Evolutionary conservation across 2,888 invertebrate species (phyloP).

Genomic region (Torymus auratus): DNA sequence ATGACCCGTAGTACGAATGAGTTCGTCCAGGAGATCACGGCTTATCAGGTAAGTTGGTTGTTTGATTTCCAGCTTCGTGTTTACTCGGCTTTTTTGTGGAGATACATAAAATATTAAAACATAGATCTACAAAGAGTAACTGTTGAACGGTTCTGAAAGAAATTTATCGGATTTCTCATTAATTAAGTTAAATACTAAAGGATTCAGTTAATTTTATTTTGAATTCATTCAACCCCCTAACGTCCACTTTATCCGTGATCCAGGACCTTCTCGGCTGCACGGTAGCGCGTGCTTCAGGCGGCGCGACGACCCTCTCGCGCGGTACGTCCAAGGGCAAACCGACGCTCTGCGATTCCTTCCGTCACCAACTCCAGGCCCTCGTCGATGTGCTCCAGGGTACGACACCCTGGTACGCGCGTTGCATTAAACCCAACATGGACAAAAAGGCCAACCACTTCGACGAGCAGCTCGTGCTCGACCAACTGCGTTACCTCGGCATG

Average conservation of each 20-base stretch:
- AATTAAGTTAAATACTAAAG: too few relatives aligned
- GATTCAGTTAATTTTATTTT: too few relatives aligned
- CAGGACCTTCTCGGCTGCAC: constrained; percentile 73
- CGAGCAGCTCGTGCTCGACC: constrained; percentile 89
- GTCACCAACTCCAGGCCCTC: constrained; percentile 90
- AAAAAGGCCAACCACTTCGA: constrained; percentile 89
- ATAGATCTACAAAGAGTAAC: too few relatives aligned
- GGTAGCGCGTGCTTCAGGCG: constrained; percentile 69
- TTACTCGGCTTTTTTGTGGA: background rate
- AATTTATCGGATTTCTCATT: too few relatives aligned
- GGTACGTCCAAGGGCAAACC: constrained; percentile 93
- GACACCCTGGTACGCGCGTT: constrained; percentile 94
- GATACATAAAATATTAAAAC: too few relatives aligned
- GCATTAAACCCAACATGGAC: constrained; percentile 93
- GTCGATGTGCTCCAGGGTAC: constrained; percentile 94
- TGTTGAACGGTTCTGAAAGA: too few relatives aligned
- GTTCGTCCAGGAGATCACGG: constrained; percentile 87
- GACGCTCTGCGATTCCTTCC: constrained; percentile 92
- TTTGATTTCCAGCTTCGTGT: background rate
- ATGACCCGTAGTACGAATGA: constrained; percentile 89
- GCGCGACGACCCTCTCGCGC: constrained; percentile 81
- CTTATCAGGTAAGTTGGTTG: constrained; percentile 68
- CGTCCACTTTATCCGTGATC: too few relatives aligned
- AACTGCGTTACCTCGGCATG: constrained; percentile 94
- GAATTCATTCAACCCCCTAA: too few relatives aligned